Evolutionary conservation across 2,797 vertebrate species (phyloP).

Genomic region (Micropoecilia bifurca): DNA sequence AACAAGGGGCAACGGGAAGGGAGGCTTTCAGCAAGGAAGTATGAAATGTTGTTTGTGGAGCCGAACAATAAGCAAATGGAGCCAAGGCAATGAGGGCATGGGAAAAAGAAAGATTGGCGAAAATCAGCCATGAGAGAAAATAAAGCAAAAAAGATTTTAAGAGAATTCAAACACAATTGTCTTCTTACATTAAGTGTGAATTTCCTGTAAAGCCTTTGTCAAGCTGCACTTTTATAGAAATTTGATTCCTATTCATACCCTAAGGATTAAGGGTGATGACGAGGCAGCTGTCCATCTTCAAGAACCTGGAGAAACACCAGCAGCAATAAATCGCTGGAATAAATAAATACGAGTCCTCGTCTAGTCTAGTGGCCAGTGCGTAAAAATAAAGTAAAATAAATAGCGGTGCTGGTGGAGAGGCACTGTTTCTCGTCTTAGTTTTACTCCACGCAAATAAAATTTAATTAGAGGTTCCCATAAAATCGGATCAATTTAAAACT

Average conservation of each 20-base stretch:
- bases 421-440: not conserved
- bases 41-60: slow-evolving; percentile 38
- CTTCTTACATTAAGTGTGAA: not conserved
- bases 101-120: slow-evolving; percentile 19
- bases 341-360: not conserved
- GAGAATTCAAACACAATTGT: not conserved
- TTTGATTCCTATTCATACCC: no score
- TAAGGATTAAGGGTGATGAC: not conserved
- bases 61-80: slow-evolving; percentile 47
- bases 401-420: not conserved
- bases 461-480: not conserved
- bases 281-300: not conserved
- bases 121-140: not conserved
- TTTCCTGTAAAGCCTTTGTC: not conserved
- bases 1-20: slow-evolving; percentile 20
- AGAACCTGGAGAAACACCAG: not conserved
- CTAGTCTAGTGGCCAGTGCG: not conserved
- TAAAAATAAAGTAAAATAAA: not conserved
- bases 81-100: slow-evolving; percentile 53
- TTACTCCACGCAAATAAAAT: not conserved
- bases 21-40: slow-evolving; percentile 9
- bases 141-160: not conserved
- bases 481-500: not conserved
- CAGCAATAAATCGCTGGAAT: not conserved
- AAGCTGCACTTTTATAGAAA: not conserved